These are phyloP conservation scores for Tetramorium parvispinum DNA, from an alignment of 1,140 invertebrate species.

Conservation along the genomic window DNA sequence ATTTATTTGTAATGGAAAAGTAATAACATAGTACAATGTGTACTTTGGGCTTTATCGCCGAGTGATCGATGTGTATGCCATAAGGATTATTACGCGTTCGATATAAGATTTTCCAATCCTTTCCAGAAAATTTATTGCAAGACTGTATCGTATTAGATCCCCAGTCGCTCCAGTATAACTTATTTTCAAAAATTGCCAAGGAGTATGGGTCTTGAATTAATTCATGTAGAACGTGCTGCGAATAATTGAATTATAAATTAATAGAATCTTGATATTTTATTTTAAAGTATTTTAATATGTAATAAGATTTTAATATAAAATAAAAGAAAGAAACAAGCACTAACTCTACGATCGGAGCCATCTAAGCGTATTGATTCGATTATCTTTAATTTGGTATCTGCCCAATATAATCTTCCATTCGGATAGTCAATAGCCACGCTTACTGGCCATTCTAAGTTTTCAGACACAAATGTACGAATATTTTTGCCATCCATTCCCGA, in stretches of 20 bases:
- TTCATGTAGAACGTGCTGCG: conserved; percentile 85
- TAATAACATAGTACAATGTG: neutral
- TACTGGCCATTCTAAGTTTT: conserved; percentile 93
- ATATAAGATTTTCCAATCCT: conserved; percentile 86
- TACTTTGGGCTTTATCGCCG: conserved; percentile 85
- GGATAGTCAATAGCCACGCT: conserved; percentile 95
- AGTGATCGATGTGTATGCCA: conserved; percentile 90
- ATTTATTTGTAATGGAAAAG: neutral
- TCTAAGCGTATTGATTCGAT: conserved; percentile 93
- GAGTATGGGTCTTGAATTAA: conserved; percentile 92
- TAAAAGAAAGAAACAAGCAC: neutral
- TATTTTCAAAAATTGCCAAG: conserved; percentile 94
- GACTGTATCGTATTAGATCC: conserved; percentile 88
- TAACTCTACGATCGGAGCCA: conserved; percentile 88
- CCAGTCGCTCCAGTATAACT: conserved; percentile 95
- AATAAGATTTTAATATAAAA: neutral
- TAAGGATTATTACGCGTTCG: conserved; percentile 86
- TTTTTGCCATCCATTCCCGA: conserved; percentile 94
- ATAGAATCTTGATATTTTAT: neutral
- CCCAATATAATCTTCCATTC: conserved; percentile 92
- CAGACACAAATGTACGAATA: conserved; percentile 82
- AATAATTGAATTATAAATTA: conserved; percentile 9
- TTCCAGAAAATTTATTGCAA: conserved; percentile 90
- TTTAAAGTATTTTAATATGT: neutral
- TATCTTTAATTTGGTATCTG: conserved; percentile 90